phyloP scores from a whole-genome alignment of 2,888 invertebrate species.

The Apocheima hispidaria region DNA sequence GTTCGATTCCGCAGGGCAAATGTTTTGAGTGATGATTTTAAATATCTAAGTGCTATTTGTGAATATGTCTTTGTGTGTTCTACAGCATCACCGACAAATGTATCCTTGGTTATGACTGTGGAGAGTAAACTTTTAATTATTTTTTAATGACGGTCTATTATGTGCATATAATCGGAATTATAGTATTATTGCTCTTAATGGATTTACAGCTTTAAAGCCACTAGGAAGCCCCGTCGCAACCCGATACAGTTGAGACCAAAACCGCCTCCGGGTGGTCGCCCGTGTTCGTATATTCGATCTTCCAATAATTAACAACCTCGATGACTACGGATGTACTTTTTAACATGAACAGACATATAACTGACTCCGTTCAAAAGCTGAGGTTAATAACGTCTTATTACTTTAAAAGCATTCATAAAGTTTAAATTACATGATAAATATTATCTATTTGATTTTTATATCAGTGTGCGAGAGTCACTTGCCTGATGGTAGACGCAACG shows the following conservation, averaged over 20 bases:
- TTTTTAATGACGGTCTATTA: no score
- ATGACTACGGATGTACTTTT: constrained; percentile 51
- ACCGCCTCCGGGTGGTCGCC: constrained; percentile 72
- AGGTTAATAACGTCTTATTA: constrained; percentile 4
- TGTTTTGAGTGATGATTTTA: no score
- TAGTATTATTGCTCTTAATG: no score
- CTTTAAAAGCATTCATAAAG: neutral
- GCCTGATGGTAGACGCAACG: neutral
- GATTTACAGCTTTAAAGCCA: constrained; percentile 35
- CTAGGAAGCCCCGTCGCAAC: constrained; percentile 62
- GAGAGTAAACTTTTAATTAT: no score
- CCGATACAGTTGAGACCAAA: constrained; percentile 64
- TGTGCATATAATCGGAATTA: no score
- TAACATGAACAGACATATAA: constrained; percentile 25
- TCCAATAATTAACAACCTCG: constrained; percentile 69
- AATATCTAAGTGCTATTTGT: no score
- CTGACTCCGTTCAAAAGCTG: constrained; percentile 15
- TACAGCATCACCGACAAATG: no score
- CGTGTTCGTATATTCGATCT: constrained; percentile 48
- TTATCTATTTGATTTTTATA: no score
- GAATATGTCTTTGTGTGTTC: no score
- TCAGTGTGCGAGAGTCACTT: no score
- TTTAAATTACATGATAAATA: neutral
- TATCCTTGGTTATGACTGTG: no score
- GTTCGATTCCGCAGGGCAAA: no score